phyloP scores from a whole-genome alignment of 30 jellyfish, hydroid and myxozoan species.

The Sanderia malayensis region DNA sequence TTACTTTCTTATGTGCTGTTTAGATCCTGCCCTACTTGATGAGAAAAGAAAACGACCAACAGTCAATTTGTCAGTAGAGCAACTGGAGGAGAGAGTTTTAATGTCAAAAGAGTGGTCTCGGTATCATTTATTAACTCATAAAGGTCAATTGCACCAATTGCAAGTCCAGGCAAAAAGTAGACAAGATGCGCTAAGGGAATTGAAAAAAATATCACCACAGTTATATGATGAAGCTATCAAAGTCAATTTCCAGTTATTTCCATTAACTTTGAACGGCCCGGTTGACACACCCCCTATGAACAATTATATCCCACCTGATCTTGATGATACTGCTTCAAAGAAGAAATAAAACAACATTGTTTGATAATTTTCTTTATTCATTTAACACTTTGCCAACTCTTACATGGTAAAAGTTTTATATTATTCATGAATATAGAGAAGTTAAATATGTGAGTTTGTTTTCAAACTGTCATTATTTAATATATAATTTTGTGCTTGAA shows the following conservation, averaged over 20 bases:
- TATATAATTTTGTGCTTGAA: too few species aligned
- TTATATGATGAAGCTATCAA: slow-evolving; percentile 73
- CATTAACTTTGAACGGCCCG: slow-evolving; percentile 83
- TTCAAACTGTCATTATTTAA: too few species aligned
- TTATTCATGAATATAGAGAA: too few species aligned
- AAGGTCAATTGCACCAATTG: slow-evolving; percentile 44
- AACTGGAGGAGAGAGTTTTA: slow-evolving; percentile 59
- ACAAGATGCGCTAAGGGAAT: slow-evolving; percentile 78
- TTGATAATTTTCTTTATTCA: too few species aligned
- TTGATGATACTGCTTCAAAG: slow-evolving; percentile 49
- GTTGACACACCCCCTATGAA: slow-evolving; percentile 81
- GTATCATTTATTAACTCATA: slow-evolving; percentile 63
- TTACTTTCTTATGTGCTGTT: too few species aligned
- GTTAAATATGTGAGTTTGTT: too few species aligned
- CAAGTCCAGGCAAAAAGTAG: slow-evolving; percentile 75
- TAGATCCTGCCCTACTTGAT: slow-evolving; percentile 70
- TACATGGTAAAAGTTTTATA: too few species aligned
- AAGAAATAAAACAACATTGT: background rate
- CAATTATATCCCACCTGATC: slow-evolving; percentile 87
- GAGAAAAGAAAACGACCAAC: slow-evolving; percentile 57
- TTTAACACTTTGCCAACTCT: too few species aligned
- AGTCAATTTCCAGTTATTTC: slow-evolving; percentile 68
- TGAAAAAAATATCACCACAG: slow-evolving; percentile 65
- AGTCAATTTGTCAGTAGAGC: slow-evolving; percentile 41
- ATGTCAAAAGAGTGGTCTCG: slow-evolving; percentile 89